A percentile compares a stretch with the other conserved stretches of the same genome.
These are phyloP conservation scores for Dynastes maya DNA, from an alignment of 2,888 invertebrate species.

Conservation along the genomic window DNA sequence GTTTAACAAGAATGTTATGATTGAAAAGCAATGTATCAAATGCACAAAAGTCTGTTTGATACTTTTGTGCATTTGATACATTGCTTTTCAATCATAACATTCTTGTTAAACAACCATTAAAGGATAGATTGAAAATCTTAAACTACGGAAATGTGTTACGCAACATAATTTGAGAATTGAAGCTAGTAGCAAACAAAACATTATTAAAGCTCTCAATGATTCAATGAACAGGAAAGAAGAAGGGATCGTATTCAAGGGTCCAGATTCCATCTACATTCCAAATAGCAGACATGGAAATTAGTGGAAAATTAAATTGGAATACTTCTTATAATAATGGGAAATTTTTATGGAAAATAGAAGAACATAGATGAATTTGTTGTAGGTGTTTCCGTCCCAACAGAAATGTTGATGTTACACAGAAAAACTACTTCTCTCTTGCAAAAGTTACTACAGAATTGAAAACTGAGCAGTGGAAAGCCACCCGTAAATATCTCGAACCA, in stretches of 20 bases:
- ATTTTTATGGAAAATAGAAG: slow-evolving; percentile 84
- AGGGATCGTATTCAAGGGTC: slow-evolving; percentile 92
- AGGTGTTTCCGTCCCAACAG: slow-evolving; percentile 77
- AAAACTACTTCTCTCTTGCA: slow-evolving; percentile 79
- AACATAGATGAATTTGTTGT: slow-evolving; percentile 87
- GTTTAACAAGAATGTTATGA: no score
- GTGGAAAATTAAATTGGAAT: slow-evolving; percentile 94
- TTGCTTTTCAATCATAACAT: slow-evolving; percentile 84
- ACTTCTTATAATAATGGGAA: slow-evolving; percentile 92
- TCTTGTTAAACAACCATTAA: slow-evolving; percentile 80
- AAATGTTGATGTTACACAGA: slow-evolving; percentile 60
- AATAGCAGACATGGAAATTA: slow-evolving; percentile 88
- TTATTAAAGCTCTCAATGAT: slow-evolving; percentile 83
- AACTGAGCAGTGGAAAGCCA: slow-evolving; percentile 75
- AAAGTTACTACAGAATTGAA: slow-evolving; percentile 83
- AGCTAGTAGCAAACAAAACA: slow-evolving; percentile 75
- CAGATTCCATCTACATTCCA: slow-evolving; percentile 85
- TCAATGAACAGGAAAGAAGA: slow-evolving; percentile 90
- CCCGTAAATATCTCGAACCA: slow-evolving; percentile 75
- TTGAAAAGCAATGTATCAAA: no score
- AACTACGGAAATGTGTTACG: slow-evolving; percentile 77
- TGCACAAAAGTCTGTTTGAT: no score
- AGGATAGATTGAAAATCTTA: slow-evolving; percentile 78
- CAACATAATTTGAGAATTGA: slow-evolving; percentile 75
- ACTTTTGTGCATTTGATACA: slow-evolving; percentile 89